Evolutionary conservation across 2,888 invertebrate genomes (phyloP).

Genomic region (Trisateles emortualis): DNA sequence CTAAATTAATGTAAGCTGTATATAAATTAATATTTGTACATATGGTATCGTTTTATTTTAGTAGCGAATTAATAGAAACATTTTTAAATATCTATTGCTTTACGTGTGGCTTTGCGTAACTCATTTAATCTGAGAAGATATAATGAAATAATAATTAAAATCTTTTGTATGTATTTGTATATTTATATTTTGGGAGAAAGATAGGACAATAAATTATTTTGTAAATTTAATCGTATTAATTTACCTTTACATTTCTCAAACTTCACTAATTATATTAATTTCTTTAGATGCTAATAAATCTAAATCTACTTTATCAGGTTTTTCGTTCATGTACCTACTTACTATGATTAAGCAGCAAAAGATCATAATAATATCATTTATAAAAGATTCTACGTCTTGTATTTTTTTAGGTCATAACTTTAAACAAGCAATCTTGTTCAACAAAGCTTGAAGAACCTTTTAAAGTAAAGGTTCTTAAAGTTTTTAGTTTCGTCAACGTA

Average conservation of each 20-base stretch:
- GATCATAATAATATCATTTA: too few relatives aligned
- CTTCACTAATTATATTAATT: background rate
- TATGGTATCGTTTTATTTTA: too few relatives aligned
- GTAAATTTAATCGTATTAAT: slow-evolving; percentile 19
- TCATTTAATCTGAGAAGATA: slow-evolving; percentile 7
- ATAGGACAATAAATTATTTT: slow-evolving; percentile 58
- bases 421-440: too few relatives aligned
- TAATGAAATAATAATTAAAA: slow-evolving; percentile 11
- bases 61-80: background rate
- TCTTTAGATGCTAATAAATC: too few relatives aligned
- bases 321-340: too few relatives aligned
- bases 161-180: slow-evolving; percentile 28
- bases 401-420: too few relatives aligned
- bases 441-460: too few relatives aligned
- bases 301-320: too few relatives aligned
- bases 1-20: slow-evolving; percentile 7
- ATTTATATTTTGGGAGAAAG: slow-evolving; percentile 43
- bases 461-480: too few relatives aligned
- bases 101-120: slow-evolving; percentile 12
- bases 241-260: background rate
- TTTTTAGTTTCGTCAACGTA: too few relatives aligned
- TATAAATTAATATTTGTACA: slow-evolving; percentile 11
- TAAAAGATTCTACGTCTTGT: too few relatives aligned
- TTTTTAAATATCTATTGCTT: background rate
- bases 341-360: too few relatives aligned